These are phyloP conservation scores for Sebastes iracundus DNA, from an alignment of 2,797 vertebrate species.

Conservation along the genomic window DNA sequence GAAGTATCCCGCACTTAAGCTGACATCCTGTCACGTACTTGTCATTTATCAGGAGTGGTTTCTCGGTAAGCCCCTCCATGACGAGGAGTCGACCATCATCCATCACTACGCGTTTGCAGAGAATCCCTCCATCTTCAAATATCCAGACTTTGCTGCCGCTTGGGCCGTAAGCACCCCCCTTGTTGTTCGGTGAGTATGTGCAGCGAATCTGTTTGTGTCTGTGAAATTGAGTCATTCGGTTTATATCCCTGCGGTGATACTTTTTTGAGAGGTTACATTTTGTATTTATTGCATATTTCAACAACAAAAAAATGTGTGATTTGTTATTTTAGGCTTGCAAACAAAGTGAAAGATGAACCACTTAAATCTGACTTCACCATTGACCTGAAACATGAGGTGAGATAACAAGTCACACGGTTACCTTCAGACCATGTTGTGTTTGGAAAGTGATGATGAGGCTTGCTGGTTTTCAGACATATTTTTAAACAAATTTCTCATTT, in stretches of 20 bases:
- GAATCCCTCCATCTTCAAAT: constrained; percentile 92
- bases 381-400: constrained; percentile 97
- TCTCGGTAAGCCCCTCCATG: constrained; percentile 92
- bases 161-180: constrained; percentile 94
- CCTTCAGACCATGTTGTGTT: constrained; percentile 1
- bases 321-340: constrained; percentile 85
- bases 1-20: not conserved
- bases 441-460: constrained; percentile 6
- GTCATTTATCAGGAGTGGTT: constrained; percentile 90
- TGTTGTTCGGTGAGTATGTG: constrained; percentile 87
- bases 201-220: not conserved
- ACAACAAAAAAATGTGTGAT: not conserved
- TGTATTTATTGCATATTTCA: not conserved
- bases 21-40: not conserved
- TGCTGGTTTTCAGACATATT: constrained; percentile 11
- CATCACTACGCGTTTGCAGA: constrained; percentile 99
- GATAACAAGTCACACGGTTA: constrained; percentile 25
- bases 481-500: constrained; percentile 20
- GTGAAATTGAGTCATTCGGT: not conserved
- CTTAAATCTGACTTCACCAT: constrained; percentile 97
- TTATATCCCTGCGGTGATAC: not conserved
- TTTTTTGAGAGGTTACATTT: not conserved
- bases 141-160: constrained; percentile 94
- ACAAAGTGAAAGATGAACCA: constrained; percentile 89
- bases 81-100: constrained; percentile 96